These are phyloP conservation scores for Orthosia gracilis DNA, from an alignment of 2,888 invertebrate genomes.

Conservation along the genomic window DNA sequence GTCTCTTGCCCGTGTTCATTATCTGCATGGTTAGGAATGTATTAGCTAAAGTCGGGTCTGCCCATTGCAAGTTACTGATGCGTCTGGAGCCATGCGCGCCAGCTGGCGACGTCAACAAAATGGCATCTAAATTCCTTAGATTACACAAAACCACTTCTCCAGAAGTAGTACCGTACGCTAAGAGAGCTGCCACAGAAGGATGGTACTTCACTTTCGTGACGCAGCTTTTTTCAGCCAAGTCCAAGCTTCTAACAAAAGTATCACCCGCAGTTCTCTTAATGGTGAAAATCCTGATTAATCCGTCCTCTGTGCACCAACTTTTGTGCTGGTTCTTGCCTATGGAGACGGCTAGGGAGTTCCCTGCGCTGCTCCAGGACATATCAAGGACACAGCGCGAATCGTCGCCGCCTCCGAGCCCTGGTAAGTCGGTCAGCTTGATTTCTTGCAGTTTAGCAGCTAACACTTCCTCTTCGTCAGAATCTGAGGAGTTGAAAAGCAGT, in stretches of 20 bases:
- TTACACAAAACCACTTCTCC: conserved; percentile 85
- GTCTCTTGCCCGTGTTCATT: conserved; percentile 77
- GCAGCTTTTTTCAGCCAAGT: conserved; percentile 84
- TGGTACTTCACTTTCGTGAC: conserved; percentile 82
- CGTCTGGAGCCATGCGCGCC: conserved; percentile 81
- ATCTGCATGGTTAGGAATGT: conserved; percentile 80
- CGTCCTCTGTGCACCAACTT: conserved; percentile 83
- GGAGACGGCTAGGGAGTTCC: conserved; percentile 82
- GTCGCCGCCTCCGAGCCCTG: conserved; percentile 78
- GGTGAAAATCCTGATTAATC: conserved; percentile 81
- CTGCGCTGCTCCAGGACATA: conserved; percentile 82
- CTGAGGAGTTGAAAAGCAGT: conserved; percentile 77
- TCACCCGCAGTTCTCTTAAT: conserved; percentile 88
- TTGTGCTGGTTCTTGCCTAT: conserved; percentile 82
- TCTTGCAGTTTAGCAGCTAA: conserved; percentile 80
- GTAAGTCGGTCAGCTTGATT: conserved; percentile 72
- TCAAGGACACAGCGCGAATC: conserved; percentile 75
- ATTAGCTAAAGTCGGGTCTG: conserved; percentile 77
- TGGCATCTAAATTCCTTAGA: conserved; percentile 72
- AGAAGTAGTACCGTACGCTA: conserved; percentile 83
- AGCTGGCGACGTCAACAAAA: conserved; percentile 77
- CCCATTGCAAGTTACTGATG: conserved; percentile 81
- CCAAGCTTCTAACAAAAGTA: conserved; percentile 76
- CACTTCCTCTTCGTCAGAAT: conserved; percentile 84
- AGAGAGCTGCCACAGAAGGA: conserved; percentile 76